Conservation (phyloP, 2,888 invertebrate genomes). For the Bhutanitis thaidina region DNA sequence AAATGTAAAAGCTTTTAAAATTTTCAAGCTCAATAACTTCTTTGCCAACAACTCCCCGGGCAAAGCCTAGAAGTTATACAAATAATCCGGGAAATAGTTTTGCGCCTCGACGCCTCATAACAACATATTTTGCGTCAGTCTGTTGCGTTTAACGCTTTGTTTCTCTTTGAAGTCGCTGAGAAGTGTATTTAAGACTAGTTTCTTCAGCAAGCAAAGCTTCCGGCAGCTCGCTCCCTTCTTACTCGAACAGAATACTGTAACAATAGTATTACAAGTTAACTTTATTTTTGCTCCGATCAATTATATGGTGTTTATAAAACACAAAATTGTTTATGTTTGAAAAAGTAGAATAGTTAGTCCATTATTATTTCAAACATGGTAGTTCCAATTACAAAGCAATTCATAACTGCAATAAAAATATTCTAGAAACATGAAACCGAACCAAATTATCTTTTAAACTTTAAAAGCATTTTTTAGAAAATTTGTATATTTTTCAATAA, state of each 20-base stretch:
- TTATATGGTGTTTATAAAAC: no score
- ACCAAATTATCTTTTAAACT: no score
- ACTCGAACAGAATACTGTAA: slow-evolving; percentile 1
- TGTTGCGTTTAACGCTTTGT: slow-evolving; percentile 36
- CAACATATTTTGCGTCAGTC: slow-evolving; percentile 47
- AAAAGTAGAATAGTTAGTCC: no score
- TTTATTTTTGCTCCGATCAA: no score
- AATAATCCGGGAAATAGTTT: slow-evolving; percentile 54
- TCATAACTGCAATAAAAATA: no score
- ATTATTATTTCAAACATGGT: no score
- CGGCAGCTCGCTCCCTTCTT: slow-evolving; percentile 24
- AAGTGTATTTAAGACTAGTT: slow-evolving; percentile 37
- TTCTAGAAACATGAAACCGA: no score
- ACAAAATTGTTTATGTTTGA: no score
- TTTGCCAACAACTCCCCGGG: slow-evolving; percentile 45
- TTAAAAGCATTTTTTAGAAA: no score
- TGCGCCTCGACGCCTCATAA: slow-evolving; percentile 43
- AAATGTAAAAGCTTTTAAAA: slow-evolving; percentile 52
- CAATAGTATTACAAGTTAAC: no score
- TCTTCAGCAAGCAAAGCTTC: slow-evolving; percentile 25
- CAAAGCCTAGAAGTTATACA: slow-evolving; percentile 50
- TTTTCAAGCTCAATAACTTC: slow-evolving; percentile 47
- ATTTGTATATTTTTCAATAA: no score
- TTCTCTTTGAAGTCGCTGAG: slow-evolving; percentile 31
- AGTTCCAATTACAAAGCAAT: no score